Conservation (phyloP, 2,113 vertebrate genomes). For the Salvator merianae region DNA sequence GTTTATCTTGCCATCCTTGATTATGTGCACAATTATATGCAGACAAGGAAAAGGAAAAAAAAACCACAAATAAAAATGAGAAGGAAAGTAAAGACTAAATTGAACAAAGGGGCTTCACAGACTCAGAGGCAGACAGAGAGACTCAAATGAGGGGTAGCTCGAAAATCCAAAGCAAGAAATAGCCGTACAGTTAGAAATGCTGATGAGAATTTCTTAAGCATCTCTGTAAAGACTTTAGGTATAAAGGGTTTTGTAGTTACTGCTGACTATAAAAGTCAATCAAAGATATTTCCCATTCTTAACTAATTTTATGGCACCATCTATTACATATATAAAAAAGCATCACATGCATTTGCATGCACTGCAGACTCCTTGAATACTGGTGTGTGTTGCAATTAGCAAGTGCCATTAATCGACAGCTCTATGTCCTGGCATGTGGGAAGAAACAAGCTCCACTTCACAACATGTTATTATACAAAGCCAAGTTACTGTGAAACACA, state of each 20-base stretch:
- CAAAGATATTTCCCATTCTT: not conserved
- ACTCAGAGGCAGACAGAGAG: not conserved
- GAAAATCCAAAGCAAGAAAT: not conserved
- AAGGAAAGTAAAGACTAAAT: slow-evolving; percentile 31
- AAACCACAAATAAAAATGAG: slow-evolving; percentile 28
- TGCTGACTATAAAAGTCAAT: not conserved
- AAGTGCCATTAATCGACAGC: not conserved
- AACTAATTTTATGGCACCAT: too few species aligned
- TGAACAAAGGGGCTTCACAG: slow-evolving; percentile 33
- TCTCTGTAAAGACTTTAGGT: not conserved
- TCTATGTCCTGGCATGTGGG: not conserved
- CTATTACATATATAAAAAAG: not conserved
- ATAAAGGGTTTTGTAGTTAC: too few species aligned
- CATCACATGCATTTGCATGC: not conserved
- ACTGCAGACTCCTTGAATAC: not conserved
- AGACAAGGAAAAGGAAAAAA: slow-evolving; percentile 52
- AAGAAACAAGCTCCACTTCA: not conserved
- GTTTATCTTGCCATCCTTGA: slow-evolving; percentile 65
- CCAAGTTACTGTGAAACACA: not conserved
- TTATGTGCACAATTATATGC: slow-evolving; percentile 13
- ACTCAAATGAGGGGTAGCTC: not conserved
- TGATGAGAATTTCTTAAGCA: not conserved
- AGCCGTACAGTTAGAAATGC: not conserved
- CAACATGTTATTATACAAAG: accelerated
- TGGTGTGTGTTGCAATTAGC: not conserved